Evolutionary conservation across 1,140 invertebrate genomes (phyloP).

Genomic region (Parasteatoda tepidariorum): DNA sequence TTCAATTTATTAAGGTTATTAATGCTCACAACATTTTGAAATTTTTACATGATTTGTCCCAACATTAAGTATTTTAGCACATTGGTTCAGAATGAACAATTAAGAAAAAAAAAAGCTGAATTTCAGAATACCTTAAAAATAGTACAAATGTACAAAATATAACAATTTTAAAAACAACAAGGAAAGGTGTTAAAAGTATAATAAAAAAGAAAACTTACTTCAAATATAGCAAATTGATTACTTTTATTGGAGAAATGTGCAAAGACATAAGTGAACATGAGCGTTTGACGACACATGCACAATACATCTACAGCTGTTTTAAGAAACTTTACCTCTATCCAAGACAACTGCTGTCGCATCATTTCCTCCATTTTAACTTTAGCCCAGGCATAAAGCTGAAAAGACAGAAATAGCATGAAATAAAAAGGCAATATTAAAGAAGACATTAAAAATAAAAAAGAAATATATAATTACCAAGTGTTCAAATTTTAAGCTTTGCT

Average conservation of each 20-base stretch:
- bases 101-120: too few relatives aligned
- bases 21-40: too few relatives aligned
- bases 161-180: too few relatives aligned
- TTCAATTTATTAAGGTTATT: too few relatives aligned
- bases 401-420: too few relatives aligned
- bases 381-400: conserved; percentile 83
- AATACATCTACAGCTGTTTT: conserved; percentile 98
- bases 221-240: conserved; percentile 99
- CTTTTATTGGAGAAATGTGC: conserved; percentile 98
- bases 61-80: too few relatives aligned
- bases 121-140: too few relatives aligned
- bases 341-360: conserved; percentile 99
- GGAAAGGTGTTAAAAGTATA: conserved; percentile 43
- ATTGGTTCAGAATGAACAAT: too few relatives aligned
- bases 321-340: conserved; percentile 91
- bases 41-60: too few relatives aligned
- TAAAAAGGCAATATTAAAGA: too few relatives aligned
- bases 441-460: too few relatives aligned
- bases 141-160: too few relatives aligned
- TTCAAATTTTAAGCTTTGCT: conserved; percentile 98
- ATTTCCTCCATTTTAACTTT: conserved; percentile 99
- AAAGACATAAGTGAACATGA: conserved; percentile 99
- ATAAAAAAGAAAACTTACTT: conserved; percentile 71
- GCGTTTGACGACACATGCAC: conserved; percentile 94
- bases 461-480: conserved; percentile 75